Conservation (phyloP, 2,113 vertebrate species). For the Tauraco erythrolophus region DNA sequence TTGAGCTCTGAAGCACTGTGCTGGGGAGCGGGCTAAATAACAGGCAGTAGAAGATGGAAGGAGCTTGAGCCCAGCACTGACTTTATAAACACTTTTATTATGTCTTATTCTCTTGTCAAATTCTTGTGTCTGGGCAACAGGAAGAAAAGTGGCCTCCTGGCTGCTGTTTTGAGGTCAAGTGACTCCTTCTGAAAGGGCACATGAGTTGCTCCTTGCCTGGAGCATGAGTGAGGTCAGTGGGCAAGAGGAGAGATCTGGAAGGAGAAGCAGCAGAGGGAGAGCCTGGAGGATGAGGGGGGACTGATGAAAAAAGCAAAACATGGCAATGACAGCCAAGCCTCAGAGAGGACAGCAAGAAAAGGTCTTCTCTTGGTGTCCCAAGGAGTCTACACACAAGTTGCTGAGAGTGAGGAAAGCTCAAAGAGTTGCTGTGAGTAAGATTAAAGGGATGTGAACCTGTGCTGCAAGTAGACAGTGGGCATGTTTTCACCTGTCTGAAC, state of each 20-base stretch:
- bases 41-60: background rate
- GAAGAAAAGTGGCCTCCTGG: background rate
- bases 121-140: background rate
- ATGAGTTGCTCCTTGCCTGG: background rate
- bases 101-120: background rate
- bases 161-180: background rate
- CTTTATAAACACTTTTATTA: background rate
- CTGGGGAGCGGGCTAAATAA: background rate
- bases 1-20: rapidly evolving
- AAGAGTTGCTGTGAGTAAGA: background rate
- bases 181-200: background rate
- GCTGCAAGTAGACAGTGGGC: background rate
- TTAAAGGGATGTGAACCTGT: background rate
- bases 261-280: background rate
- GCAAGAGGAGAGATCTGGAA: background rate
- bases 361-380: background rate
- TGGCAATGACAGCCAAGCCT: background rate
- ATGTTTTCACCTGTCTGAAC: background rate
- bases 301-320: background rate
- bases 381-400: rapidly evolving
- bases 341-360: background rate
- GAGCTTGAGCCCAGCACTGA: background rate
- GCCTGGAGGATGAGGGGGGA: background rate
- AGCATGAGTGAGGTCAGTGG: background rate
- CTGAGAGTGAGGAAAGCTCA: background rate